Evolutionary conservation across 2,888 invertebrate genomes (phyloP).

Genomic region (Rhopalosiphum nymphaeae): DNA sequence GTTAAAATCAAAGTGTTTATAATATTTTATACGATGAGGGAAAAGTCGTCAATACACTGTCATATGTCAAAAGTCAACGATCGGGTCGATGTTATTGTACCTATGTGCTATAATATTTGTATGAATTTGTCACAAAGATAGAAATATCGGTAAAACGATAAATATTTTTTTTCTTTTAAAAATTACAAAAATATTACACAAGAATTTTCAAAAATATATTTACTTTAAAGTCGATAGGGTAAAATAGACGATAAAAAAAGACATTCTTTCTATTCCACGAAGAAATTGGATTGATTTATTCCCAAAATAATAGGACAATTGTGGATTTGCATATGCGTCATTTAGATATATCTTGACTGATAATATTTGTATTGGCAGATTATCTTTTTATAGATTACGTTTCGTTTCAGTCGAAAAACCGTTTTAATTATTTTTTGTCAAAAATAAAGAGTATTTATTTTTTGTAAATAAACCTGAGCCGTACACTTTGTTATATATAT

Average conservation of each 20-base stretch:
- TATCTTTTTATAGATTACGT: no score
- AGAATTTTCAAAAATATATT: background rate
- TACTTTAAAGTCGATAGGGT: background rate
- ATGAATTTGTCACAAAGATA: background rate
- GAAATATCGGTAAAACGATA: background rate
- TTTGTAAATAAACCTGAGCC: no score
- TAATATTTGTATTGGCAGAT: no score
- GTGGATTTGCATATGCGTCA: no score
- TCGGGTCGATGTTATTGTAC: background rate
- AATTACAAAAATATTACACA: background rate
- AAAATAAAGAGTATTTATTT: no score
- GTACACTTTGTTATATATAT: no score
- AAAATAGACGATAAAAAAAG: background rate
- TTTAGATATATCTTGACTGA: no score
- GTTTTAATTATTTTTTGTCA: no score
- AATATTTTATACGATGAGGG: background rate
- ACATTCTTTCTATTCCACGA: background rate
- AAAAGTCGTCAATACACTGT: background rate
- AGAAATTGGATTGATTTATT: background rate
- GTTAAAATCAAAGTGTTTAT: background rate
- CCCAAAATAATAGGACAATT: background rate
- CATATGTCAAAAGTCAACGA: background rate
- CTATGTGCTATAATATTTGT: background rate
- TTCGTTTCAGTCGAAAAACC: no score
- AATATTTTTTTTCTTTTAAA: background rate